phyloP scores from a whole-genome alignment of 2,113 vertebrate species.

The Malaclemys terrapin region DNA sequence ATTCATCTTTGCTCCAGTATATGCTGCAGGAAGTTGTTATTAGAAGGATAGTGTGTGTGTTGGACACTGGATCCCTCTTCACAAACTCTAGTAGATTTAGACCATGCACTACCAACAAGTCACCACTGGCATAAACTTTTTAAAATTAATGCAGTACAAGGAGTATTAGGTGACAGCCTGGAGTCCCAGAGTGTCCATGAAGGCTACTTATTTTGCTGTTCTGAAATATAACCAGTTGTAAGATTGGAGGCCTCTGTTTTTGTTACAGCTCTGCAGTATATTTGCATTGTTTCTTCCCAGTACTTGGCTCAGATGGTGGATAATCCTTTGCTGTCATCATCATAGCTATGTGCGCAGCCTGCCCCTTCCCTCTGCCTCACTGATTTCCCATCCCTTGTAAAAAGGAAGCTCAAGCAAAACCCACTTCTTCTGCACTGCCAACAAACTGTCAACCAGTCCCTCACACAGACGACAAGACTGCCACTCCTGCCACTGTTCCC shows the following conservation, averaged over 20 bases:
- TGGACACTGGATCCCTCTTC: background rate
- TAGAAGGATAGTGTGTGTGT: background rate
- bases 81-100: background rate
- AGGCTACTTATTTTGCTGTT: background rate
- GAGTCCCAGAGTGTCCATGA: background rate
- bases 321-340: background rate
- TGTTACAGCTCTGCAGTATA: background rate
- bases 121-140: too few relatives aligned
- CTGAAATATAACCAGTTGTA: background rate
- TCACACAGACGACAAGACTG: background rate
- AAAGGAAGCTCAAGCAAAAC: background rate
- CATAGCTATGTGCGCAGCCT: background rate
- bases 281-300: background rate
- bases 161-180: background rate
- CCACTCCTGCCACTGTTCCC: background rate
- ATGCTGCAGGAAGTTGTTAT: background rate
- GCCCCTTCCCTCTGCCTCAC: background rate
- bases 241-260: background rate
- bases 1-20: too few relatives aligned
- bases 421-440: background rate
- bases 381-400: background rate
- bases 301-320: background rate
- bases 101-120: background rate
- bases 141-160: background rate
- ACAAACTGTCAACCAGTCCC: background rate